Evolutionary conservation across 2,113 vertebrate genomes (phyloP), one percentile per base, ranked within the genome.

Genomic region (Mormoops blainvillei): DNA sequence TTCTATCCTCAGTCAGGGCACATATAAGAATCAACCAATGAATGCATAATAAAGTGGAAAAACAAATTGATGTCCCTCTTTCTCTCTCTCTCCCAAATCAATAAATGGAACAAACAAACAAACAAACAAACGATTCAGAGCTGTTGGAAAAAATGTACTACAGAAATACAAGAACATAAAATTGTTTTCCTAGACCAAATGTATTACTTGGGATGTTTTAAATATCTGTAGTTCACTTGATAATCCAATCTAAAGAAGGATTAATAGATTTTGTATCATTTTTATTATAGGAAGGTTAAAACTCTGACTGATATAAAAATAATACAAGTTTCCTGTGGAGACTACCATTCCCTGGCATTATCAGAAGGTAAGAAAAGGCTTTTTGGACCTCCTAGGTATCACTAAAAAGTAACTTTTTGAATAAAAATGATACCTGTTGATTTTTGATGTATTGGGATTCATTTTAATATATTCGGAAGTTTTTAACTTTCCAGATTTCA

Each of bases 321-420:
- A 97, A 98, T 99, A 95, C 99, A 99, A 97, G 98, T 99, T 48
- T 99, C 99, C 98, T 99, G 99, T 98, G 99, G 99, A 94, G 98
- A 99, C 88, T 98, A 99, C 94, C 99, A 99, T 97, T 99, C 99
- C 94, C 97, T 99, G 92, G 99, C 99, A 96, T 99, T 99, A 97
- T 98, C 99, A 77, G 98, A 98, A 99, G 99, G 99, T 99, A 98
- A 97, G 48, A 67, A 65, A 87, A 33, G 11, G 19, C 9, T 13
- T 97, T 93, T 95, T 36, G 3, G 7, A 67, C 65, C 87, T 91
- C 58, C 1, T 54, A 36, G 24, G 43, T 87, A 20, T 82, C 38
- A 87, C 54, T 52, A 61, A 33, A 50, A 93, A 89, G 36, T 86
- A 45, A 84, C 50, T 76, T 81, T 87, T 87, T 80, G 1, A 80